These are phyloP conservation scores for Ceratosolen fusciceps DNA, from an alignment of 1,140 invertebrate species.

Conservation along the genomic window DNA sequence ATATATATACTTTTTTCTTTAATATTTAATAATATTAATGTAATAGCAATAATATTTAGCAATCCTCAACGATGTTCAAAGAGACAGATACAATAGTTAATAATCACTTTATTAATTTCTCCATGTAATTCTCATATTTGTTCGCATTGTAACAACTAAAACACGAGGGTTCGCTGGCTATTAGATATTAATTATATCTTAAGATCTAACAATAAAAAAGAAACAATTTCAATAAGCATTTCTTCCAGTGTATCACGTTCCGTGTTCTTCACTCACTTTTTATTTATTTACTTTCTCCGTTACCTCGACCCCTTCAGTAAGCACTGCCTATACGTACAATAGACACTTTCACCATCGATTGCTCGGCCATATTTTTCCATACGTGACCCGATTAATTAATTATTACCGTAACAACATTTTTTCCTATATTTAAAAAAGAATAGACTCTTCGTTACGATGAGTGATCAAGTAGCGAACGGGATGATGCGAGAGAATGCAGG, in stretches of 20 bases:
- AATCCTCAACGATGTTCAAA: conserved; percentile 63
- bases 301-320: conserved; percentile 35
- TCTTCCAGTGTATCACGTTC: conserved; percentile 47
- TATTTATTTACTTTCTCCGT: conserved; percentile 43
- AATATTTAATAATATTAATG: conserved; percentile 67
- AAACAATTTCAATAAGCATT: conserved; percentile 61
- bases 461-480: conserved; percentile 50
- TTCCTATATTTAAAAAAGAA: conserved; percentile 50
- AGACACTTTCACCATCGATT: conserved; percentile 45
- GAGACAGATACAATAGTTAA: conserved; percentile 63
- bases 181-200: conserved; percentile 62
- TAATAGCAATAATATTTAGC: conserved; percentile 67
- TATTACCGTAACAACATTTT: conserved; percentile 48
- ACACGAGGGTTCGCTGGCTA: conserved; percentile 60
- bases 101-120: conserved; percentile 52
- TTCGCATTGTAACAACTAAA: conserved; percentile 63
- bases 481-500: conserved; percentile 49
- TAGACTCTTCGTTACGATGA: conserved; percentile 50
- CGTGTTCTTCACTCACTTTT: conserved; percentile 23
- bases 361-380: conserved; percentile 36
- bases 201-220: conserved; percentile 64
- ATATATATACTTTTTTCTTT: background rate
- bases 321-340: conserved; percentile 42
- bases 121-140: conserved; percentile 54
- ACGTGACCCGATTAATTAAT: conserved; percentile 37